Conservation (phyloP, 1,140 invertebrate genomes). For the Drosophila fuyamai region DNA sequence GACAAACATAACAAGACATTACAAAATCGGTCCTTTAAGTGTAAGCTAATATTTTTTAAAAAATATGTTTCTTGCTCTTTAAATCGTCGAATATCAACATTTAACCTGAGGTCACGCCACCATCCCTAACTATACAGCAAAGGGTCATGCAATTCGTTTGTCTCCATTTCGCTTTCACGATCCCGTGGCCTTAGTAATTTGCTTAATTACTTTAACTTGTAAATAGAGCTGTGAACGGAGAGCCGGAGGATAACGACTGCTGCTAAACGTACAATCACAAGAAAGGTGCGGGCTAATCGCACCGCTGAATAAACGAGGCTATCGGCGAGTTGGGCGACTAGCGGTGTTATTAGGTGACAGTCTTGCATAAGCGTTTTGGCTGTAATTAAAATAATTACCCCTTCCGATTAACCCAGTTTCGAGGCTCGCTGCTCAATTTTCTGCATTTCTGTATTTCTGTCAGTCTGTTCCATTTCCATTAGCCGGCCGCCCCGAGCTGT, state of each 20-base stretch:
- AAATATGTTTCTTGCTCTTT: too few relatives aligned
- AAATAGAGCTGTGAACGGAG: constrained; percentile 34
- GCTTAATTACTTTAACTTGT: constrained; percentile 81
- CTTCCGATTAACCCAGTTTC: constrained; percentile 78
- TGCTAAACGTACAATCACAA: constrained; percentile 35
- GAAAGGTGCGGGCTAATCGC: constrained; percentile 47
- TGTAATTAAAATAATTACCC: constrained; percentile 84
- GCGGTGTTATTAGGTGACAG: constrained; percentile 64
- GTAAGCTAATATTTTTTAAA: too few relatives aligned
- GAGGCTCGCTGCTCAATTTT: constrained; percentile 71
- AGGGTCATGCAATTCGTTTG: constrained; percentile 52
- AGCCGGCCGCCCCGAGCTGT: constrained; percentile 38
- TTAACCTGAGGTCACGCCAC: constrained; percentile 3
- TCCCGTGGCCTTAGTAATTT: constrained; percentile 73
- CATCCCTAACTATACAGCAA: constrained; percentile 18
- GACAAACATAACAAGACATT: too few relatives aligned
- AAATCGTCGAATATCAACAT: neutral
- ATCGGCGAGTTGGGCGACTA: constrained; percentile 16
- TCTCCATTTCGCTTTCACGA: constrained; percentile 31
- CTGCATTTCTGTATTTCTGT: constrained; percentile 52
- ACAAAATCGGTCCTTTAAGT: too few relatives aligned
- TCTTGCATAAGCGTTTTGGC: constrained; percentile 67
- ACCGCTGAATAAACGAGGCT: constrained; percentile 53
- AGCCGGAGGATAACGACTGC: constrained; percentile 26
- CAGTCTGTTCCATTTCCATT: constrained; percentile 59